Percentiles rank a stretch among this genome's conserved stretches.
These are phyloP conservation scores for Cryptosula pallasiana DNA, from an alignment of 2,888 invertebrate species.

Conservation along the genomic window DNA sequence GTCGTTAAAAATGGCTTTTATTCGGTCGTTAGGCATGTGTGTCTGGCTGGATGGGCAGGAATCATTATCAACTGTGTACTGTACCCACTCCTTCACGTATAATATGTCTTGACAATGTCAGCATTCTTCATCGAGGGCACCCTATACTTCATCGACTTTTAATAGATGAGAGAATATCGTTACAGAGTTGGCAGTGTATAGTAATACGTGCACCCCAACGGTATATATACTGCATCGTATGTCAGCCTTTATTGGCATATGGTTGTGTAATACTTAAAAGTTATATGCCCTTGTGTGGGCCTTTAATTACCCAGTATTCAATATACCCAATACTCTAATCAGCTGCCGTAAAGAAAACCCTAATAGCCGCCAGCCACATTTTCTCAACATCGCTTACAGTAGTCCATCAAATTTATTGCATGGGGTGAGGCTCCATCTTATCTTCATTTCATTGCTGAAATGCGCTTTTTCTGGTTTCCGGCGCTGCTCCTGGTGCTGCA, in stretches of 20 bases:
- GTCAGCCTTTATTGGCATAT: constrained; percentile 1
- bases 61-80: too few species aligned
- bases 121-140: not conserved
- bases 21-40: too few species aligned
- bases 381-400: too few species aligned
- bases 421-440: too few species aligned
- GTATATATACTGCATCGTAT: too few species aligned
- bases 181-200: not conserved
- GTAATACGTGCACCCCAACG: too few species aligned
- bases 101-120: not conserved
- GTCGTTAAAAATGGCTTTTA: too few species aligned
- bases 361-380: not conserved
- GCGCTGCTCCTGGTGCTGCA: too few species aligned
- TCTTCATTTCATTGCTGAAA: too few species aligned
- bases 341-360: not conserved
- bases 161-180: not conserved
- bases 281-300: constrained; percentile 18
- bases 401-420: too few species aligned
- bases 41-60: too few species aligned
- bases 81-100: not conserved
- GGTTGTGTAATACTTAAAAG: constrained; percentile 19
- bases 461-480: too few species aligned
- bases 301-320: not conserved
- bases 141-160: not conserved
- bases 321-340: constrained; percentile 3